Base-by-base conservation (phyloP, 1,140 invertebrate species). In the Drosophila micromelanica region DNA sequence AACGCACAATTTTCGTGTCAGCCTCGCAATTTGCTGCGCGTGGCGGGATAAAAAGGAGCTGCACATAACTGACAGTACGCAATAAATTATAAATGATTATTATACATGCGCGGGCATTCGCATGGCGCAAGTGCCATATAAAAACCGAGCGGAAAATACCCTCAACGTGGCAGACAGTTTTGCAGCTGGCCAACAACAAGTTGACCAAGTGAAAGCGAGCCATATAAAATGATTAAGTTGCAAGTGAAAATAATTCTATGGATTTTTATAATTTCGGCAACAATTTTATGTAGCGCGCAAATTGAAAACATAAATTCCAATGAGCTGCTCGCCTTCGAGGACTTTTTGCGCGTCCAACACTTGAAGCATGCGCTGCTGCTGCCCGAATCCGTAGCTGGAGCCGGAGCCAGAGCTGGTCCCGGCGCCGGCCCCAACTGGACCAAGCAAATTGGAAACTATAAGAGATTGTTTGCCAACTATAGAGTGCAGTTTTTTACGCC, bases 161-260 rank as follows among this genome's bases (percentile, higher is more conserved):
- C 27, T 2, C 3, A 27, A 11, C 27, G 23, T 23, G 27, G 9
- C 40, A 57, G 30, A 57, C 55, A 27, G 4, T 12, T 27, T 27
- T 5, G 9, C 23, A 57, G 20, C 40, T 45, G 48, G 8, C 48
- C 27, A 49, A 49, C n/a, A 49, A 32, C n/a, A 49, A 17, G 38
- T 64, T 56, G 60, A 23, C 63, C 42, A 68, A 71, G 78, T 61
- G 72, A 81, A 73, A 86, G 78, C 78, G 63, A n/a, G 54, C 56
- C 84, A 78, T 87, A 87, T 78, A 86, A 78, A 86, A 86, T 86
- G 82, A 86, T 87, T 82, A 86, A 82, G 64, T 71, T 89, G 60
- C 82, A 71, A 87, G 78, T 89, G 85, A 89, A 89, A 89, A 87
- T 89, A 89, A 89, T 89, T 84, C 78, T 81, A 73, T 87, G 82